Evolutionary conservation across 2,888 invertebrate species (phyloP).

Genomic region (Tromatobia lineatoria): DNA sequence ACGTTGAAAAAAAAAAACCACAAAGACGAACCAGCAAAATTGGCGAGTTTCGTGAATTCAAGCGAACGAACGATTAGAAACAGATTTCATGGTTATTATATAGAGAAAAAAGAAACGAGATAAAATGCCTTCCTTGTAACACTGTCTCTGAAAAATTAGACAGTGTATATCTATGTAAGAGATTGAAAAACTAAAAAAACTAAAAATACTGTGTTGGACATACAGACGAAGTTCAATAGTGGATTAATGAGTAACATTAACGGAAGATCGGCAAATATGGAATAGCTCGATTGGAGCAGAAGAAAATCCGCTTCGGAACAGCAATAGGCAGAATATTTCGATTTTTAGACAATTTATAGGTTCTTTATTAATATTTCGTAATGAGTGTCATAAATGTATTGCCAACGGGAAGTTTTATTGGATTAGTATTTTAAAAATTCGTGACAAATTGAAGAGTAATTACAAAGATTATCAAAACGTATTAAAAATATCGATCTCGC

Average conservation of each 20-base stretch:
- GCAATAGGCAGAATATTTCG: neutral
- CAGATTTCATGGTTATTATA: constrained; percentile 70
- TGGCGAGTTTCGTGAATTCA: constrained; percentile 29
- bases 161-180: constrained; percentile 68
- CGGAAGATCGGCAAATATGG: constrained; percentile 23
- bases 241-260: constrained; percentile 62
- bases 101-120: constrained; percentile 69
- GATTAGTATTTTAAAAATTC: too few relatives aligned
- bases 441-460: too few relatives aligned
- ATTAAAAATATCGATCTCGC: too few relatives aligned
- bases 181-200: constrained; percentile 52
- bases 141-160: constrained; percentile 67
- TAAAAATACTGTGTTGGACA: constrained; percentile 75
- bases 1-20: constrained; percentile 34
- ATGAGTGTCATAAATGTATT: too few relatives aligned
- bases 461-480: too few relatives aligned
- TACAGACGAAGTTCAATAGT: constrained; percentile 76
- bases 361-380: neutral
- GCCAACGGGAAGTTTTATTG: too few relatives aligned
- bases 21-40: constrained; percentile 18
- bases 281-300: neutral
- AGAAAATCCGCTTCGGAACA: neutral
- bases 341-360: neutral
- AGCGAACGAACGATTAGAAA: constrained; percentile 6
- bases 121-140: constrained; percentile 78